Percentiles rank a stretch among this genome's conserved stretches.
phyloP scores from a whole-genome alignment of 2,888 invertebrate species.

The Troides oblongomaculatus region DNA sequence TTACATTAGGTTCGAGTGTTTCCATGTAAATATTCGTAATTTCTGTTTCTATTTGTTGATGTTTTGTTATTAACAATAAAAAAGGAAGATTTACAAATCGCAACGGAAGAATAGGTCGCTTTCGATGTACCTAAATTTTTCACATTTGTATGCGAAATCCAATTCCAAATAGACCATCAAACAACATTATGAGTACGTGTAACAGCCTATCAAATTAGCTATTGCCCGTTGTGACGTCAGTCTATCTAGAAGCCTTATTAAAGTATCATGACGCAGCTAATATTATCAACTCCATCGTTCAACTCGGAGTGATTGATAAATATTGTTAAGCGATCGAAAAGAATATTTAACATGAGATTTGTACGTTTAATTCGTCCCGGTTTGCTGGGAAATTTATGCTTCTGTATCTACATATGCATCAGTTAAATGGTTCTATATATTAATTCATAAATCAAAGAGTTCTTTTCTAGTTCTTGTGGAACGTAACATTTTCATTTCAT shows the following conservation, averaged over 20 bases:
- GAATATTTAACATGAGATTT: neutral
- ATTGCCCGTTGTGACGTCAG: conserved; percentile 14
- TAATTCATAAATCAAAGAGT: too few species aligned
- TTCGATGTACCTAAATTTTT: conserved; percentile 1
- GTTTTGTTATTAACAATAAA: too few species aligned
- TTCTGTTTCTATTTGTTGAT: too few species aligned
- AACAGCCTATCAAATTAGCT: conserved; percentile 14
- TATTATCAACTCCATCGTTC: conserved; percentile 12
- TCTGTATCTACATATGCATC: too few species aligned
- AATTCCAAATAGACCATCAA: conserved; percentile 7
- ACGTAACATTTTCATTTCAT: too few species aligned
- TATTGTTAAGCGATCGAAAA: neutral
- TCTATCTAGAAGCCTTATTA: conserved; percentile 13
- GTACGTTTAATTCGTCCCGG: neutral
- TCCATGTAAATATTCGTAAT: too few species aligned
- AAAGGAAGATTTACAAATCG: too few species aligned
- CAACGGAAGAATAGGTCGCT: neutral
- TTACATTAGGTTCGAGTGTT: too few species aligned
- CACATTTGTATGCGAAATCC: neutral
- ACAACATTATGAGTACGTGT: conserved; percentile 13
- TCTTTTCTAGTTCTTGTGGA: too few species aligned
- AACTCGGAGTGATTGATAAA: conserved; percentile 10
- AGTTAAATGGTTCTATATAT: too few species aligned
- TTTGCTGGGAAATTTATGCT: too few species aligned
- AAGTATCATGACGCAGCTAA: conserved; percentile 9